Evolutionary conservation across 2,113 vertebrate species (phyloP), one percentile per base, ranked within the genome.

Genomic region (Hystrix brachyura): DNA sequence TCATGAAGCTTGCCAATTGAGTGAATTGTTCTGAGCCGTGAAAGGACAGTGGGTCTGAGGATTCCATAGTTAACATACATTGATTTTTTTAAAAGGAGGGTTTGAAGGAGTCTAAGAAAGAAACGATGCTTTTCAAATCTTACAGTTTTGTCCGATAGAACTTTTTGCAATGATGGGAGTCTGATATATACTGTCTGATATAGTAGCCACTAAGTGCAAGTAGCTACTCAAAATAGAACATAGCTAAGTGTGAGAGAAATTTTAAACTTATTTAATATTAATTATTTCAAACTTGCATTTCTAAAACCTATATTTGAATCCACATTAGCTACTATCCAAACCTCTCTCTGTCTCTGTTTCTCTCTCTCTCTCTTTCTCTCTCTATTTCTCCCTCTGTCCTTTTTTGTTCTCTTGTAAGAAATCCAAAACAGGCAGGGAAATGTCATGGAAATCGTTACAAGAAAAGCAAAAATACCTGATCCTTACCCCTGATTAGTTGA

Each of bases 371-470:
- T 14, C 38, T 43, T 25, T 46, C 38, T 32, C 43, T 32, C 51
- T 57, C 5, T 43, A 18, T 69, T 51, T 48, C 4, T 23, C 2
- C 57, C 23, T 51, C 62, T 29, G 5, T 53, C 5, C 57, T 0
- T 43, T 60, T 23, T 78, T 23, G 11, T 76, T 95, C n/a, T 85
- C 34, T 25, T 43, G 1, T 65, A 76, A 92, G 2, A 94, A 4
- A 19, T n/a, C 15, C 64, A 59, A 83, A 80, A 1, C 3, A 5
- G 0, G 0, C 3, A 38, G 12, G 11, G 1, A 2, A 51, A 67
- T 46, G 27, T 32, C 1, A 80, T n/a, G 29, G 3, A 53, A 17
- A 78, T 67, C 11, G 53, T 93, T 29, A 62, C 8, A 93, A 93
- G 4, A 76, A 19, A 11, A 82, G 15, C 74, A 72, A 86, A 38